Evolutionary conservation across 2,888 invertebrate species (phyloP).

Genomic region (Pandemis heparana): DNA sequence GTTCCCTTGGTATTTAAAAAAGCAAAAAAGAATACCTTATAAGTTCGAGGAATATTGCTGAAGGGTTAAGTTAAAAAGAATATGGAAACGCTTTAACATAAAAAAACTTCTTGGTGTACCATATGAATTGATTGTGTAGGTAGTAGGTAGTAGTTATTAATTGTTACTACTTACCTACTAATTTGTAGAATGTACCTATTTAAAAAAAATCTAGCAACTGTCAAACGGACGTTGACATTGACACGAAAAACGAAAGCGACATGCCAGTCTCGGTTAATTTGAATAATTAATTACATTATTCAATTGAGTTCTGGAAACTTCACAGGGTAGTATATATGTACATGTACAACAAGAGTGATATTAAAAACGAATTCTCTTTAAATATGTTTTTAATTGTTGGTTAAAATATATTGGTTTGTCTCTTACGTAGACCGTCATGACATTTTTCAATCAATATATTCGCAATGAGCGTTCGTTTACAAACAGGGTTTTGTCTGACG

Average conservation of each 20-base stretch:
- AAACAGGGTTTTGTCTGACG: background rate
- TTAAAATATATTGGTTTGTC: background rate
- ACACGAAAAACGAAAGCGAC: conserved; percentile 13
- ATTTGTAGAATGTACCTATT: background rate
- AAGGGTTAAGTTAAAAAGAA: background rate
- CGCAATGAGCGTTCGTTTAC: no score
- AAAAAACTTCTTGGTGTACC: background rate
- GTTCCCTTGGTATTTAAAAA: no score
- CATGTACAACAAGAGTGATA: no score
- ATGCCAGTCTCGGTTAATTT: background rate
- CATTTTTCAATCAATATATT: no score
- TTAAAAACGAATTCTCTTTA: no score
- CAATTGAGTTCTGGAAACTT: background rate
- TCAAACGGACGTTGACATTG: conserved; percentile 19
- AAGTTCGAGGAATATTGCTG: no score
- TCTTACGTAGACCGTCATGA: no score
- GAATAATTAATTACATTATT: conserved; percentile 5
- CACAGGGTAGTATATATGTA: background rate
- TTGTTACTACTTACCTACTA: background rate
- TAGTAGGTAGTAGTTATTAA: no score
- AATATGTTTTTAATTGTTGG: no score
- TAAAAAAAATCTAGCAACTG: conserved; percentile 20
- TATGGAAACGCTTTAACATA: background rate
- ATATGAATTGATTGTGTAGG: no score
- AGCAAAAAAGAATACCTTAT: no score